phyloP scores from a whole-genome alignment of 1,140 invertebrate genomes.

The Pseudobourletiella spinata region DNA sequence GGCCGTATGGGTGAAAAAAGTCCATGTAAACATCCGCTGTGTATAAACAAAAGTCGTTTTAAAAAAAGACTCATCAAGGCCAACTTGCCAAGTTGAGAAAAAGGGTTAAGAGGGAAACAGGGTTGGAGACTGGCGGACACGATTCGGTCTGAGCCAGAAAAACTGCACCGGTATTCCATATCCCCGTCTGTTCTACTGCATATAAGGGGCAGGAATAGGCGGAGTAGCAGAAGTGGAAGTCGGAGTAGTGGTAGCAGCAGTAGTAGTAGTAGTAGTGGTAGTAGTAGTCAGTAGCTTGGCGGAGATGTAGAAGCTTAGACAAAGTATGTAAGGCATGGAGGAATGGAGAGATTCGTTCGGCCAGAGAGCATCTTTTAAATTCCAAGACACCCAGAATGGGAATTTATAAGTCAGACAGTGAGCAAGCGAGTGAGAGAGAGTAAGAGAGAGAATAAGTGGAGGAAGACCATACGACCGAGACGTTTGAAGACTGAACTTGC shows the following conservation, averaged over 20 bases:
- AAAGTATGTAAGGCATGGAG: too few species aligned
- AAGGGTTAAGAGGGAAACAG: slow-evolving; percentile 8
- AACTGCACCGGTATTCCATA: not conserved
- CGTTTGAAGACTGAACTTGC: not conserved
- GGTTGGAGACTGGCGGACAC: too few species aligned
- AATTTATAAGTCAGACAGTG: too few species aligned
- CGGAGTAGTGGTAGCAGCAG: too few species aligned
- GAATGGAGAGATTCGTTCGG: too few species aligned
- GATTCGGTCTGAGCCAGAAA: not conserved
- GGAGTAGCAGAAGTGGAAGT: not conserved
- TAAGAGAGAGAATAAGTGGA: not conserved
- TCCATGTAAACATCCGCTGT: slow-evolving; percentile 6
- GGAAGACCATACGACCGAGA: not conserved
- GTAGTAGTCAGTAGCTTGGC: too few species aligned
- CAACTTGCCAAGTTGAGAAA: slow-evolving; percentile 1
- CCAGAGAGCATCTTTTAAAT: too few species aligned
- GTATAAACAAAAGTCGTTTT: not conserved
- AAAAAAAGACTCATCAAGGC: slow-evolving; percentile 10
- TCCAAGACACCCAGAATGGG: too few species aligned
- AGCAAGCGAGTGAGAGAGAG: not conserved
- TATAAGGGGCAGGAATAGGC: not conserved
- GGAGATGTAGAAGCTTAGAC: too few species aligned
- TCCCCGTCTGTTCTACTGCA: not conserved
- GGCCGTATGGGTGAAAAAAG: not conserved
- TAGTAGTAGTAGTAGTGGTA: too few species aligned